phyloP scores from a whole-genome alignment of 2,797 vertebrate genomes.

The Oophaga sylvatica region DNA sequence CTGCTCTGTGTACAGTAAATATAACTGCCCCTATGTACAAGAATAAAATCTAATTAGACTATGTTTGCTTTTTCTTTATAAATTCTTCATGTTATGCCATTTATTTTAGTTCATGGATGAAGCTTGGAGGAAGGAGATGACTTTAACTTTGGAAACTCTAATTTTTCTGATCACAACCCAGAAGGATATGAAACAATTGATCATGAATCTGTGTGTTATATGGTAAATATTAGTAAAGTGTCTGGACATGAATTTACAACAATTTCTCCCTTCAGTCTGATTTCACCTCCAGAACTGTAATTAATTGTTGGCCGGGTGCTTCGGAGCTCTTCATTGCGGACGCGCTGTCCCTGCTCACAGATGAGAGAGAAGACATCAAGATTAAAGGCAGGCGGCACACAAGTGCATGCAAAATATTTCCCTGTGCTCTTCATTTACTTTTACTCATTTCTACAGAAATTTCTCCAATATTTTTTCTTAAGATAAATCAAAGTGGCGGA shows the following conservation, averaged over 20 bases:
- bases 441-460: conserved; percentile 12
- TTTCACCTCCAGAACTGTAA: conserved; percentile 12
- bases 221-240: background rate
- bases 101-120: background rate
- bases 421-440: background rate
- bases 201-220: too few species aligned
- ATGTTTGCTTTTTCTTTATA: too few species aligned
- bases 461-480: conserved; percentile 10
- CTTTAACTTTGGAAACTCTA: background rate
- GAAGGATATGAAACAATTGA: background rate
- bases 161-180: background rate
- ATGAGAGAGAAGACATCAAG: conserved; percentile 25
- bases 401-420: background rate
- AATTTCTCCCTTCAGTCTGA: background rate
- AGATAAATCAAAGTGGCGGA: conserved; percentile 6
- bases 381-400: conserved; percentile 11
- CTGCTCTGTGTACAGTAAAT: background rate
- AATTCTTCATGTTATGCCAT: too few species aligned
- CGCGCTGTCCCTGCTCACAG: conserved; percentile 13
- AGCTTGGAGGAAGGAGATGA: background rate
- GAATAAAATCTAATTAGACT: too few species aligned
- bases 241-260: background rate
- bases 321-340: background rate
- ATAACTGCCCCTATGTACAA: background rate
- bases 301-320: conserved; percentile 13